These are phyloP conservation scores for Stylophora pistillata DNA, from an alignment of 64 coral and sea anemone genomes.

Conservation along the genomic window DNA sequence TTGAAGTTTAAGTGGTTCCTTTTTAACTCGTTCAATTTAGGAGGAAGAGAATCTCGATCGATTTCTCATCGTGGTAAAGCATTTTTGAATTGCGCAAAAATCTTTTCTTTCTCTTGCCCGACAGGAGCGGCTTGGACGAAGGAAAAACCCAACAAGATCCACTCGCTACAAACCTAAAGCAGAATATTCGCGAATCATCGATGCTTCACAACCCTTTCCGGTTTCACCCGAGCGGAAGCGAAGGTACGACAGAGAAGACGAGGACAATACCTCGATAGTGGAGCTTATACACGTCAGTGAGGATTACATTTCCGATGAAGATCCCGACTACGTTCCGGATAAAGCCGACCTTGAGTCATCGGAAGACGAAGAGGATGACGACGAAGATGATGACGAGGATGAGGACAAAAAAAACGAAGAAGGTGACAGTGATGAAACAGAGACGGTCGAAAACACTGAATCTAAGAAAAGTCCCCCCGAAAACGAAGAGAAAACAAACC, in stretches of 20 bases:
- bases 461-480: neutral
- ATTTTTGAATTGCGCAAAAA: too few relatives aligned
- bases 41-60: too few relatives aligned
- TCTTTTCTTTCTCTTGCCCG: too few relatives aligned
- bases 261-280: neutral
- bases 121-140: neutral
- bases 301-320: slow-evolving; percentile 23
- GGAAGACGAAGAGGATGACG: slow-evolving; percentile 13
- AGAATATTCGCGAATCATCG: slow-evolving; percentile 7
- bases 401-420: neutral
- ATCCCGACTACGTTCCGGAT: slow-evolving; percentile 39
- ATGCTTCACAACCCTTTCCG: slow-evolving; percentile 27
- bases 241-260: slow-evolving; percentile 5
- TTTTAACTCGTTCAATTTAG: too few relatives aligned
- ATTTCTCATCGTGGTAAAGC: too few relatives aligned
- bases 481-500: neutral
- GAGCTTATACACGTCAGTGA: slow-evolving; percentile 1
- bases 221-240: slow-evolving; percentile 25
- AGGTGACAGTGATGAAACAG: neutral
- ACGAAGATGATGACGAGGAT: neutral
- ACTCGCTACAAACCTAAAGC: slow-evolving; percentile 3
- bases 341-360: neutral
- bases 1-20: too few relatives aligned
- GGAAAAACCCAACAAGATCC: slow-evolving; percentile 8
- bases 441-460: neutral